Conservation (phyloP, 1,140 invertebrate species). For the Drosophila nigrodunni region DNA sequence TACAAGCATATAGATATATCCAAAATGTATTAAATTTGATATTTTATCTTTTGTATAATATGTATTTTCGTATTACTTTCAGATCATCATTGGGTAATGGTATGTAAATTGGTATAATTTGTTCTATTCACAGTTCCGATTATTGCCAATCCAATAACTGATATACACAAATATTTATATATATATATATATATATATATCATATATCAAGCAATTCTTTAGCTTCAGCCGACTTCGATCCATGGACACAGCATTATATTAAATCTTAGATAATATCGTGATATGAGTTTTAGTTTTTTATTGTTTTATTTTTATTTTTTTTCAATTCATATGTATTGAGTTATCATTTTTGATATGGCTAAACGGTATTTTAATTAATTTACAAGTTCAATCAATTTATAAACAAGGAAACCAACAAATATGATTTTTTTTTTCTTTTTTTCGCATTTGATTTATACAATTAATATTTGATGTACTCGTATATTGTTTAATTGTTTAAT, state of each 20-base stretch:
- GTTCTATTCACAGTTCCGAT: constrained; percentile 78
- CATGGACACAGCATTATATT: constrained; percentile 15
- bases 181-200: constrained; percentile 42
- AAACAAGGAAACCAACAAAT: constrained; percentile 1
- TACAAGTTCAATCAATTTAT: constrained; percentile 40
- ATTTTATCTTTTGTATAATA: constrained; percentile 62
- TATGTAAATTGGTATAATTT: constrained; percentile 77
- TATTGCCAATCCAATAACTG: constrained; percentile 54
- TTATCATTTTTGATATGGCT: constrained; percentile 42
- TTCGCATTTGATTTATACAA: constrained; percentile 36
- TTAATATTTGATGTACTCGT: constrained; percentile 33
- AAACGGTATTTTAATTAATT: constrained; percentile 25
- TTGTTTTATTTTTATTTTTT: not conserved
- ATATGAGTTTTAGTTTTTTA: constrained; percentile 35
- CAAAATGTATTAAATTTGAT: constrained; percentile 69
- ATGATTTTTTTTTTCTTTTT: constrained; percentile 2
- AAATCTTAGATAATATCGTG: constrained; percentile 18
- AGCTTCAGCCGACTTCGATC: constrained; percentile 11
- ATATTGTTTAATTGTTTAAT: constrained; percentile 37
- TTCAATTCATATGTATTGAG: constrained; percentile 34
- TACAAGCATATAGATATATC: constrained; percentile 74
- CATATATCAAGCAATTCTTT: constrained; percentile 32
- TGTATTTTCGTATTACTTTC: constrained; percentile 58
- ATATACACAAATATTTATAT: constrained; percentile 24
- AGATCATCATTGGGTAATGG: constrained; percentile 59